Evolutionary conservation across 2,113 vertebrate species (phyloP).

Genomic region (Heliornis fulica): DNA sequence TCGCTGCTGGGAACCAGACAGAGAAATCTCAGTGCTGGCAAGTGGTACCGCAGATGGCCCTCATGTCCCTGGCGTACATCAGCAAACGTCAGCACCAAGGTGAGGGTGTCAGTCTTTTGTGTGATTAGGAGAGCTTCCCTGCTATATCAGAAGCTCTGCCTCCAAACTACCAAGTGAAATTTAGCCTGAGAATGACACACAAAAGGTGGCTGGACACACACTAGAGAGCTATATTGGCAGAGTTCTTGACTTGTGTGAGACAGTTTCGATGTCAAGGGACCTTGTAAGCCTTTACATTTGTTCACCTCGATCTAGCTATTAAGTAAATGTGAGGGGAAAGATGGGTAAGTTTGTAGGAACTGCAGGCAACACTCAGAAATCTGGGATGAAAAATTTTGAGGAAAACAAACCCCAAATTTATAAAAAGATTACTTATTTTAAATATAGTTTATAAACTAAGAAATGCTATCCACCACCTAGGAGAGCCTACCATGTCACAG

Average conservation of each 20-base stretch:
- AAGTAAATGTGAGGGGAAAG: neutral
- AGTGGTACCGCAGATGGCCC: neutral
- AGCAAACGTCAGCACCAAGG: neutral
- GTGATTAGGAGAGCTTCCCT: neutral
- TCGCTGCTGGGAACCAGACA: neutral
- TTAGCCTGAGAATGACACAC: neutral
- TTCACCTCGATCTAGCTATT: neutral
- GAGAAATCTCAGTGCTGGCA: neutral
- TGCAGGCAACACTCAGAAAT: neutral
- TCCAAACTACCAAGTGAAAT: neutral
- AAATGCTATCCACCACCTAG: neutral
- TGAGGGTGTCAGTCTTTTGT: neutral
- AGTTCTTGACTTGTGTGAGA: rapidly evolving
- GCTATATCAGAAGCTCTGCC: neutral
- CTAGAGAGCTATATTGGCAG: neutral
- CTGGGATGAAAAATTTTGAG: neutral
- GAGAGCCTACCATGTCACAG: neutral
- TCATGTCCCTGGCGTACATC: rapidly evolving
- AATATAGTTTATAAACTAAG: neutral
- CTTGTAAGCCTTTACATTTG: neutral
- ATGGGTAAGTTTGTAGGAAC: neutral
- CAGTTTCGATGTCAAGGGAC: neutral
- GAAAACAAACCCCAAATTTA: neutral
- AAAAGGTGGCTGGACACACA: neutral
- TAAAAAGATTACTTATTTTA: neutral